Evolutionary conservation across 1,140 invertebrate species (phyloP).

Genomic region (Drosophila nigrodunni): DNA sequence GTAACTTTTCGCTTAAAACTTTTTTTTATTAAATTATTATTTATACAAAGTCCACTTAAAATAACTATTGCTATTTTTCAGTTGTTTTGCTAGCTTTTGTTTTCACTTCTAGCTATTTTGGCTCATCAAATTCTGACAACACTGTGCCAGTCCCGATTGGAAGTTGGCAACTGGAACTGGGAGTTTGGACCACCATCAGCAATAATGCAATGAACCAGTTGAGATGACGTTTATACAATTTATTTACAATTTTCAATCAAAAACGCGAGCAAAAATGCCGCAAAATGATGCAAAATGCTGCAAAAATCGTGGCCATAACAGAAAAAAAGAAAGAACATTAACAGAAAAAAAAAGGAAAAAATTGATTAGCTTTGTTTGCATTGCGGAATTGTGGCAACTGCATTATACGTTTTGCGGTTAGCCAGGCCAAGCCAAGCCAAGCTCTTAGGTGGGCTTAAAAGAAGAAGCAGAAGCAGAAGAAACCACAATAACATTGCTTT

Average conservation of each 20-base stretch:
- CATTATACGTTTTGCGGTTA: slow-evolving; percentile 27
- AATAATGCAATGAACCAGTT: slow-evolving; percentile 30
- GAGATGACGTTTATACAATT: slow-evolving; percentile 77
- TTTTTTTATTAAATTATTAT: too few relatives aligned
- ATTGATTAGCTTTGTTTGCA: slow-evolving; percentile 58
- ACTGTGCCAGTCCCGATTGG: not conserved
- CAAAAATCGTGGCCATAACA: slow-evolving; percentile 73
- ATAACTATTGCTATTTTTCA: too few relatives aligned
- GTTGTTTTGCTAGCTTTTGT: too few relatives aligned
- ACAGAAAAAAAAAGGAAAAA: slow-evolving; percentile 63
- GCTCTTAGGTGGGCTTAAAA: slow-evolving; percentile 40
- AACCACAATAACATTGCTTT: not conserved
- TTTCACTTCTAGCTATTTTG: too few relatives aligned
- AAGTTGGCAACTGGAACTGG: not conserved
- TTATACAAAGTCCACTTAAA: too few relatives aligned
- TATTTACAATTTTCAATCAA: slow-evolving; percentile 83
- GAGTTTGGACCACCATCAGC: slow-evolving; percentile 29
- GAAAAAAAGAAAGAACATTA: too few relatives aligned
- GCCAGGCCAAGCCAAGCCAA: not conserved
- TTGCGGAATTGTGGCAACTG: not conserved
- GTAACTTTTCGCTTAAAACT: too few relatives aligned
- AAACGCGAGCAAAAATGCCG: slow-evolving; percentile 53
- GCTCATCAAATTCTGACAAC: not conserved
- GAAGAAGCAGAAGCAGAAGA: not conserved
- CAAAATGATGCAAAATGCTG: slow-evolving; percentile 45